Evolutionary conservation across 2,888 invertebrate species (phyloP).

Genomic region (Barypeithes pellucidus): DNA sequence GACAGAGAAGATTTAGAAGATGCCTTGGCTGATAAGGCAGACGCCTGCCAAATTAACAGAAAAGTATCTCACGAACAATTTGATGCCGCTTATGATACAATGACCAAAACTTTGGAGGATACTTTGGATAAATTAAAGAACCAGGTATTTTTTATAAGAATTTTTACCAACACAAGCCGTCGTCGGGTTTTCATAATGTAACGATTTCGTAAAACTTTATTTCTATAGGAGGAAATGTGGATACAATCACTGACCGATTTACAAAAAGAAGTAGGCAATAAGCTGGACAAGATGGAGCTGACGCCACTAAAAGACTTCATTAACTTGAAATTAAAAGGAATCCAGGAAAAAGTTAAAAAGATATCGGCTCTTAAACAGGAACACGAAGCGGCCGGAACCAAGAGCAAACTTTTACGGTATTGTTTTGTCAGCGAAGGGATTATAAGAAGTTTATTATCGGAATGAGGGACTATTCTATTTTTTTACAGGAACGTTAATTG

Average conservation of each 20-base stretch:
- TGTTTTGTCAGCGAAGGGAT: background rate
- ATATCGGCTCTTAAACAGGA: constrained; percentile 76
- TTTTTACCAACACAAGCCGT: background rate
- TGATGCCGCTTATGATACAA: constrained; percentile 79
- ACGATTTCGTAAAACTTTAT: too few relatives aligned
- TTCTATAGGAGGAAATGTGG: constrained; percentile 75
- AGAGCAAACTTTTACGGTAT: constrained; percentile 77
- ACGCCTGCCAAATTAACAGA: constrained; percentile 78
- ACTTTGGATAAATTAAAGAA: constrained; percentile 76
- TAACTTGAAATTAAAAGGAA: constrained; percentile 74
- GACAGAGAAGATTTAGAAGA: constrained; percentile 82
- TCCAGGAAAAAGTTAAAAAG: constrained; percentile 78
- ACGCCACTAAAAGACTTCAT: constrained; percentile 79
- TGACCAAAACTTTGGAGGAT: constrained; percentile 78
- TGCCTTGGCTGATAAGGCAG: constrained; percentile 83
- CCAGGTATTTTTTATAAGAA: constrained; percentile 70
- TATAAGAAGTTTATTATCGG: background rate
- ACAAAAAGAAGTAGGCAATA: constrained; percentile 78
- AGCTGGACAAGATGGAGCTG: constrained; percentile 79
- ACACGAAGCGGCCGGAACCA: constrained; percentile 83
- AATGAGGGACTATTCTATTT: background rate
- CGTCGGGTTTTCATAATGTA: background rate
- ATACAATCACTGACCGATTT: constrained; percentile 80
- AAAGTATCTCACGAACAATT: constrained; percentile 85
- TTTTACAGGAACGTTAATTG: constrained; percentile 79